Evolutionary conservation across 2,888 invertebrate genomes (phyloP), one percentile per base, ranked within the genome.

Genomic region (Alcis repandata): DNA sequence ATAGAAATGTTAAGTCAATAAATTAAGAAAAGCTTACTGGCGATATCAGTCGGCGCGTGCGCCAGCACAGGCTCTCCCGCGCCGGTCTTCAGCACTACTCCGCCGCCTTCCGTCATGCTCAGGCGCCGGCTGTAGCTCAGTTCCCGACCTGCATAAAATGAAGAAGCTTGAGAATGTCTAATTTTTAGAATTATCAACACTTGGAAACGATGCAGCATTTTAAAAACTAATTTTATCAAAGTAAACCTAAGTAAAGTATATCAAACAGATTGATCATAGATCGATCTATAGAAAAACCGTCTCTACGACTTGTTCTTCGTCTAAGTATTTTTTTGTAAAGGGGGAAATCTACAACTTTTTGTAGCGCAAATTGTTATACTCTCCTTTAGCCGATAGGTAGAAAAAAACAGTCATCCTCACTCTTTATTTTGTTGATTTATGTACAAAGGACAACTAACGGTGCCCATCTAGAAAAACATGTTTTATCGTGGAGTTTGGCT

Each of bases 131-230:
- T 92, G 83, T 92, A 92, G 79, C 92, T 92, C 36, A 93, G 75
- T 67, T 92, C 94, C 41, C 95, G 94, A 71, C 96, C 95, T 78
- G 95, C 33, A 49, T n/a, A 59, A 22, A 27, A 15, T 19, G 11
- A 17, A 41, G 11, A 2, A 9, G 27, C 27, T 36, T 1, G 8
- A 36, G 9, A 8, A 36, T 11, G 9, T 36, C n/a, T n/a, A n/a
- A n/a, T n/a, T n/a, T n/a, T n/a, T n/a, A n/a, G n/a, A n/a, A n/a
- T n/a, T n/a, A n/a, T n/a, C n/a, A n/a, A n/a, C n/a, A n/a, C n/a
- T n/a, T n/a, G n/a, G n/a, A n/a, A n/a, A n/a, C n/a, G n/a, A n/a
- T n/a, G n/a, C n/a, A n/a, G n/a, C n/a, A n/a, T n/a, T n/a, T n/a
- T n/a, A n/a, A n/a, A n/a, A n/a, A n/a, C n/a, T n/a, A n/a, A n/a